A percentile compares a stretch with the other conserved stretches of the same genome.
phyloP scores from a whole-genome alignment of 2,888 invertebrate species.

The Thysanoteuthis rhombus region DNA sequence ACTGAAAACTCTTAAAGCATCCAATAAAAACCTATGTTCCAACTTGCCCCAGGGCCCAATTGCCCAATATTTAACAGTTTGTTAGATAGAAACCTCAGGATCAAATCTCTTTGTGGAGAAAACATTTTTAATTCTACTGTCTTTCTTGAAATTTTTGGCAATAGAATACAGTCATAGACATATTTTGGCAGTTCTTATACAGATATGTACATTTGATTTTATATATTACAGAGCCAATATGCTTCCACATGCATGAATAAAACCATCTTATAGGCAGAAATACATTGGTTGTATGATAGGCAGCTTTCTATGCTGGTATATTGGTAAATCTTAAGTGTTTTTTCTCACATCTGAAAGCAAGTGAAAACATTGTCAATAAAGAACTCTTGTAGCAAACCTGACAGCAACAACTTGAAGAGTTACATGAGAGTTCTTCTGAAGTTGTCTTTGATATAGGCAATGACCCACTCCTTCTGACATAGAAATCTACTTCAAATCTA shows the following conservation, averaged over 20 bases:
- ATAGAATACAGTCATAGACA: not conserved
- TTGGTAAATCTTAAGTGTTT: not conserved
- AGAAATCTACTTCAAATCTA: slow-evolving; percentile 12
- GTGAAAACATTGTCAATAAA: slow-evolving; percentile 12
- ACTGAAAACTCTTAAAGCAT: too few relatives aligned
- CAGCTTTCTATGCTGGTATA: not conserved
- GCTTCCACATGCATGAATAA: not conserved
- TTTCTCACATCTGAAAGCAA: not conserved
- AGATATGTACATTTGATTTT: not conserved
- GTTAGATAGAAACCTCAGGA: too few relatives aligned
- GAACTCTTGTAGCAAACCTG: not conserved
- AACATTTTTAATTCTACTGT: not conserved
- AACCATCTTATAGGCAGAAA: too few relatives aligned
- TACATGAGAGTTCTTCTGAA: not conserved
- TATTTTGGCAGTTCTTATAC: not conserved
- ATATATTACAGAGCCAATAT: not conserved
- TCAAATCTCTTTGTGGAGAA: too few relatives aligned
- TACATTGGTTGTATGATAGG: not conserved
- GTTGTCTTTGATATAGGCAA: not conserved
- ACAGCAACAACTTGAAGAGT: not conserved
- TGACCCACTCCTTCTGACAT: not conserved
- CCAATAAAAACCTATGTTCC: too few relatives aligned
- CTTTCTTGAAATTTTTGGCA: not conserved
- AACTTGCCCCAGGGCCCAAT: too few relatives aligned
- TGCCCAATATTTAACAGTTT: too few relatives aligned